Percentiles rank a stretch among this genome's conserved stretches.
These are phyloP conservation scores for Delphinapterus leucas DNA, from an alignment of 2,113 vertebrate genomes.

Conservation along the genomic window DNA sequence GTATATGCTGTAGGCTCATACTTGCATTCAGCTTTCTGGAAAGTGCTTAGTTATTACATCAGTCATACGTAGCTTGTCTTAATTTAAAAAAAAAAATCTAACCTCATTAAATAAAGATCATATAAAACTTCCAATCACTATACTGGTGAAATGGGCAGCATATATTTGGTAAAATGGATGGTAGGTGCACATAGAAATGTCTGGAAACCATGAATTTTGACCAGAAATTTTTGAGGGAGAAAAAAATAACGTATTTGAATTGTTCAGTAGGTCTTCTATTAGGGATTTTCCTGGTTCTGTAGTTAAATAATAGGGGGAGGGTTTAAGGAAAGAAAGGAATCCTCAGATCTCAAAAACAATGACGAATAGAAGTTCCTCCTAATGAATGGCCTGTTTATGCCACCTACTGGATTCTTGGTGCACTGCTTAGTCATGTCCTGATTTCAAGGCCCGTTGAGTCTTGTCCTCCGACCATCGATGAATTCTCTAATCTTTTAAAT, in stretches of 20 bases:
- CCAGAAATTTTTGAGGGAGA: not conserved
- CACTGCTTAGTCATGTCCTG: not conserved
- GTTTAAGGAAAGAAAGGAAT: not conserved
- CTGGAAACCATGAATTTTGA: not conserved
- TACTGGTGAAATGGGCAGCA: not conserved
- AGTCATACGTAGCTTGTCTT: not conserved
- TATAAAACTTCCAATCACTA: not conserved
- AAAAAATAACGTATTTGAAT: not conserved
- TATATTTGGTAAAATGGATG: not conserved
- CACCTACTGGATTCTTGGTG: slow-evolving; percentile 78
- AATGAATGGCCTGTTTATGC: slow-evolving; percentile 57
- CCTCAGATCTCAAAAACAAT: not conserved
- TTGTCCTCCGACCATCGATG: not conserved
- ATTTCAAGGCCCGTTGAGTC: not conserved
- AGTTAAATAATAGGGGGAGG: not conserved
- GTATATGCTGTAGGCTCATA: not conserved
- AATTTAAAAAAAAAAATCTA: not conserved
- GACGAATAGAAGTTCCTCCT: not conserved
- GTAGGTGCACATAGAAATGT: not conserved
- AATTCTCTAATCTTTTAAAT: not conserved
- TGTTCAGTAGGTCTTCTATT: not conserved
- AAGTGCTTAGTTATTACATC: not conserved
- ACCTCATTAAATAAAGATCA: not conserved
- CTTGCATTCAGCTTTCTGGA: not conserved
- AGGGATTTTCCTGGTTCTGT: not conserved